Conservation (phyloP, 2,797 vertebrate species). For the Liparis tanakae region DNA sequence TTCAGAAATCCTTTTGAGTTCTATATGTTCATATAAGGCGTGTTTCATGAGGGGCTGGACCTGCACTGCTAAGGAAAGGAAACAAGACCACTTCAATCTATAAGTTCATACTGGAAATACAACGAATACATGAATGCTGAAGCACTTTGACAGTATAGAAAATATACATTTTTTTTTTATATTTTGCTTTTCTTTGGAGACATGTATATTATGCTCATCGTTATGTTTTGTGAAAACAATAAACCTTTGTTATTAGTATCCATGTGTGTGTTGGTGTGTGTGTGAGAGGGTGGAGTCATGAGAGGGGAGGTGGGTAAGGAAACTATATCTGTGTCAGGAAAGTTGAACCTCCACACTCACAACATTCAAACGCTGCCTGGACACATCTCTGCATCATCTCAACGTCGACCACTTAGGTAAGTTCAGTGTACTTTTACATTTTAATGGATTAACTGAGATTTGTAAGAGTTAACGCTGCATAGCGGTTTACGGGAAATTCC, state of each 20-base stretch:
- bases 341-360: conserved; percentile 76
- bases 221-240: conserved; percentile 48
- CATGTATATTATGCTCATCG: conserved; percentile 8
- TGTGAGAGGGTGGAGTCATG: conserved; percentile 64
- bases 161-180: background rate
- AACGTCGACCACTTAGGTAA: conserved; percentile 68
- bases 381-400: conserved; percentile 64
- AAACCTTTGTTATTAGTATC: conserved; percentile 32
- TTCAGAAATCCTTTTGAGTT: conserved; percentile 55
- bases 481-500: background rate
- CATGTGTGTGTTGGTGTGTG: background rate
- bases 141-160: conserved; percentile 39
- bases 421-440: conserved; percentile 18
- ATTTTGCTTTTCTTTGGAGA: conserved; percentile 10
- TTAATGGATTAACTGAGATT: background rate
- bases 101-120: conserved; percentile 2
- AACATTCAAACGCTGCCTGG: conserved; percentile 40
- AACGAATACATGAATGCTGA: conserved; percentile 23
- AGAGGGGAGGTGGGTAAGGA: conserved; percentile 49
- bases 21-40: background rate
- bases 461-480: background rate
- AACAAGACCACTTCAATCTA: background rate
- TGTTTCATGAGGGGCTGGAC: conserved; percentile 17
- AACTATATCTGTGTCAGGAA: conserved; percentile 42
- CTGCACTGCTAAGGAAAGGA: conserved; percentile 1